A percentile compares a stretch with the other conserved stretches of the same genome.
Evolutionary conservation across 2,888 invertebrate species (phyloP).

Genomic region (Sphaeridia pumilis): DNA sequence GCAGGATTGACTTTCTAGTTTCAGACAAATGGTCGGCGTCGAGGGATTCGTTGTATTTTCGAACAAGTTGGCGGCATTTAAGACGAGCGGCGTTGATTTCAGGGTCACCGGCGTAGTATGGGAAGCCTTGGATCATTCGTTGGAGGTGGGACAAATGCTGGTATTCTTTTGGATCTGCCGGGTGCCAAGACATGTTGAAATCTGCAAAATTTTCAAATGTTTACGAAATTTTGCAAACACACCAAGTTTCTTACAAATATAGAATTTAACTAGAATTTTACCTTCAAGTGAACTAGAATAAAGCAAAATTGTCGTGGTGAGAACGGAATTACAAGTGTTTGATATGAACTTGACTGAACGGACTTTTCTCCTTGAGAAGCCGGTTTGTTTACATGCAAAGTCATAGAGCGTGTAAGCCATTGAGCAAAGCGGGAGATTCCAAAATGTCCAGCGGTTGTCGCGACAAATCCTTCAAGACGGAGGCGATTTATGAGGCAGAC

Average conservation of each 20-base stretch:
- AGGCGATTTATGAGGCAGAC: too few species aligned
- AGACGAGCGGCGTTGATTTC: neutral
- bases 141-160: conserved; percentile 25
- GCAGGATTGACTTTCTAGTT: neutral
- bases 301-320: too few species aligned
- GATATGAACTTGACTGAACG: too few species aligned
- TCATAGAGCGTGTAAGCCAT: too few species aligned
- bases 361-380: too few species aligned
- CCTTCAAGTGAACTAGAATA: too few species aligned
- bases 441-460: too few species aligned
- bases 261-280: too few species aligned
- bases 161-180: conserved; percentile 19
- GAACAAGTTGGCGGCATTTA: conserved; percentile 3
- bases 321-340: too few species aligned
- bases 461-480: too few species aligned
- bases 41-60: conserved; percentile 8
- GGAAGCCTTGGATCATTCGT: conserved; percentile 20
- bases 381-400: too few species aligned
- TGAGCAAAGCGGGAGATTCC: too few species aligned
- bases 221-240: neutral
- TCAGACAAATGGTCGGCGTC: conserved; percentile 7
- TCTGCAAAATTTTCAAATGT: neutral
- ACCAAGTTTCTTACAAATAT: neutral
- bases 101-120: conserved; percentile 7
- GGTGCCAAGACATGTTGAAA: conserved; percentile 1